These are phyloP conservation scores for Neoitamus cyanurus DNA, from an alignment of 2,888 invertebrate genomes.

Conservation along the genomic window DNA sequence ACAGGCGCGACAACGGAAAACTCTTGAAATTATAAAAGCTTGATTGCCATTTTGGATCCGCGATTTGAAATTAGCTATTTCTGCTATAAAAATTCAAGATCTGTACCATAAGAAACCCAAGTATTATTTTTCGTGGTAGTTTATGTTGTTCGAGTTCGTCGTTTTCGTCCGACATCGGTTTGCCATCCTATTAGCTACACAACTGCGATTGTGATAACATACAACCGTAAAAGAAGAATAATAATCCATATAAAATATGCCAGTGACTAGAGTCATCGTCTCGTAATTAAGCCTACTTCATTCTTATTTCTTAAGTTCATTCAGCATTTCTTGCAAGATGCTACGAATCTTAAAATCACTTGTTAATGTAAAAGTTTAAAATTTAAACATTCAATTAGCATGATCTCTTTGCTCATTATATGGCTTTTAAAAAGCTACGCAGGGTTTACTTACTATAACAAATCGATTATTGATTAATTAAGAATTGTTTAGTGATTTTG, in stretches of 20 bases:
- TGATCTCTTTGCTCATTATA: neutral
- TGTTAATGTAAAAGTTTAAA: neutral
- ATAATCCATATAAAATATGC: neutral
- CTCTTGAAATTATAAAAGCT: too few species aligned
- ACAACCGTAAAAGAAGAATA: neutral
- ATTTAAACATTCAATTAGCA: neutral
- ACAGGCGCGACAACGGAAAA: too few species aligned
- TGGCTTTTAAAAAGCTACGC: neutral
- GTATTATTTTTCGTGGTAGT: too few species aligned
- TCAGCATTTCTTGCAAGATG: neutral
- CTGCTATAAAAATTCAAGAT: too few species aligned
- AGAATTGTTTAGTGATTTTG: neutral
- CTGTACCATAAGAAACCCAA: too few species aligned
- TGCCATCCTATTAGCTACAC: too few species aligned
- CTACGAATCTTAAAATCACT: neutral
- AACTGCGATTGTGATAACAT: too few species aligned
- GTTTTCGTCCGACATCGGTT: too few species aligned
- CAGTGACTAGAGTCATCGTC: neutral
- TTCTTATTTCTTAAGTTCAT: neutral
- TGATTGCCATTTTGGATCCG: too few species aligned
- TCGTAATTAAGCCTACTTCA: neutral
- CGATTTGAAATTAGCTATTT: too few species aligned
- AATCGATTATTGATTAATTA: neutral
- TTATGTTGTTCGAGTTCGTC: too few species aligned
- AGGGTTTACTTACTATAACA: neutral